Evolutionary conservation across 2,797 vertebrate species (phyloP), one percentile per base, ranked within the genome.

Genomic region (Anguilla anguilla): DNA sequence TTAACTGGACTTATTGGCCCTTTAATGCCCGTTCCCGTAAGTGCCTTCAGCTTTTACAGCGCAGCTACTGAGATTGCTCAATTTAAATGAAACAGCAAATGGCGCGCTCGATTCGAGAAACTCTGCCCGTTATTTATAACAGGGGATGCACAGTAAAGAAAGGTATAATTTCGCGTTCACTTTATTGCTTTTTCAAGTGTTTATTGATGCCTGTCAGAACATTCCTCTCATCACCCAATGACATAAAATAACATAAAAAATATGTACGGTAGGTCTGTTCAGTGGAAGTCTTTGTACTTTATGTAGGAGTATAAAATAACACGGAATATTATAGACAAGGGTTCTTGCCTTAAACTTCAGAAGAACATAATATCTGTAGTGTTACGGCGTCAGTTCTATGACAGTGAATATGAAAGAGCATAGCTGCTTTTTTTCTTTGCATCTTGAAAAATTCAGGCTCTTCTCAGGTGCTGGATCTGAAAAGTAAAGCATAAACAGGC

Each of bases 361-460:
- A 74, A 53, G 17, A 87, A 79, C 39, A 87, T 85, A 69, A 67
- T 87, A 64, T 69, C 83, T 82, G 86, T 69, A 81, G 86, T 81
- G 74, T 69, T 85, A 89, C 87, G 43, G 57, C 83, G 82, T 89
- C n/a, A 53, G 83, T 51, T 84, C 43, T 77, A 49, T 61, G 3
- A 67, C 74, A 53, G 17, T 15, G 39, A 69, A 86, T 85, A 77
- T 87, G 83, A 89, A 83, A 84, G 83, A 82, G 74, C 43, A 51
- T 53, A 85, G 83, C 83, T 85, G 83, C 49, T 39, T 85, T 89
- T 87, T 86, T 85, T 59, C 83, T 85, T 87, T 61, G 51, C 83
- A 85, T 87, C 86, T 85, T 87, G n/a, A 83, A 89, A 87, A 89
- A 83, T 87, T 89, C 81, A 84, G 57, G 31, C 59, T 35, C 61